phyloP scores from a whole-genome alignment of 1,140 invertebrate species.

The Cryptotermes secundus region DNA sequence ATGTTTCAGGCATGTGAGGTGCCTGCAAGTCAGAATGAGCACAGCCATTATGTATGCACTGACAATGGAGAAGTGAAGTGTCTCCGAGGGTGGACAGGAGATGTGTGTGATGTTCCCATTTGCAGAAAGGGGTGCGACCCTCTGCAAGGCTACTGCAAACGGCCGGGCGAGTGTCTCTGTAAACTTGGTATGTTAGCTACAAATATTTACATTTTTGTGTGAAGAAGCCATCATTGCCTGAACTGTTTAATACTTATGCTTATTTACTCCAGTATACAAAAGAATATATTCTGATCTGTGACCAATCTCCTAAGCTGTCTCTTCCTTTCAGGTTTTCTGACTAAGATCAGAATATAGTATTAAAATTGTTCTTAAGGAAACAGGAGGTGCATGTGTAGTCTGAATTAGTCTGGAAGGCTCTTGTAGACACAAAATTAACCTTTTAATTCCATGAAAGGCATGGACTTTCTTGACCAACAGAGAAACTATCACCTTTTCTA shows the following conservation, averaged over 20 bases:
- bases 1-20: slow-evolving; percentile 70
- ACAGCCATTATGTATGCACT: slow-evolving; percentile 90
- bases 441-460: no score
- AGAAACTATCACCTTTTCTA: no score
- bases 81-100: slow-evolving; percentile 86
- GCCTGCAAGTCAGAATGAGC: slow-evolving; percentile 79
- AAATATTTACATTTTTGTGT: background rate
- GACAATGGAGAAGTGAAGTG: slow-evolving; percentile 91
- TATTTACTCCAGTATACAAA: background rate
- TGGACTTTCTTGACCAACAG: no score
- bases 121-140: slow-evolving; percentile 89
- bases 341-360: no score
- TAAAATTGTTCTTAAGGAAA: background rate
- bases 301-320: no score
- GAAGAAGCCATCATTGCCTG: no score
- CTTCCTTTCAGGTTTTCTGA: no score
- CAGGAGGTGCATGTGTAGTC: no score
- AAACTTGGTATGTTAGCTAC: slow-evolving; percentile 53
- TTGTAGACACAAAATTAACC: no score
- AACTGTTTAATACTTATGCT: no score
- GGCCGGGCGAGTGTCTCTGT: slow-evolving; percentile 80
- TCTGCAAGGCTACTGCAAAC: slow-evolving; percentile 89
- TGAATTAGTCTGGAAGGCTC: no score
- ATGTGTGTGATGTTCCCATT: slow-evolving; percentile 87
- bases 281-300: no score